These are phyloP conservation scores for Eolophus roseicapilla DNA, from an alignment of 2,113 vertebrate genomes.

Conservation along the genomic window DNA sequence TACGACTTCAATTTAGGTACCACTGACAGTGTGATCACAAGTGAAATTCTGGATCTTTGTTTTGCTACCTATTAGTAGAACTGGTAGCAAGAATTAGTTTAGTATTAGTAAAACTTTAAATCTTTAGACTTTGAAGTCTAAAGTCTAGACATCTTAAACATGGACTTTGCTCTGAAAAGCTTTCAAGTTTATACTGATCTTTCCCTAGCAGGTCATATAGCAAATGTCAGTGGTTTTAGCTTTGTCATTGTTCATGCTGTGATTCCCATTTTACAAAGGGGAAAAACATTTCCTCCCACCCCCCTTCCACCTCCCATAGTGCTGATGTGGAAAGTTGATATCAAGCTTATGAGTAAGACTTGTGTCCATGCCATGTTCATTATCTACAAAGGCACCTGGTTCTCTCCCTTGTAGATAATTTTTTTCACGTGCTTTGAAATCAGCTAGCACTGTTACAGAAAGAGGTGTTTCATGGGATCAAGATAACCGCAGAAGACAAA, in stretches of 20 bases:
- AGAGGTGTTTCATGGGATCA: background rate
- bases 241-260: background rate
- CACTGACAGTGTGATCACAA: background rate
- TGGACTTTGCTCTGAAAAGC: background rate
- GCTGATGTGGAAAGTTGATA: background rate
- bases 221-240: background rate
- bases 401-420: background rate
- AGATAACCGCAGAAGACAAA: background rate
- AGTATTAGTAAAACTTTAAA: background rate
- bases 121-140: background rate
- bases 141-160: background rate
- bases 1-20: background rate
- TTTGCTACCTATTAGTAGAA: background rate
- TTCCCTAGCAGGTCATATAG: background rate
- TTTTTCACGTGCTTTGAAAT: background rate
- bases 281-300: background rate
- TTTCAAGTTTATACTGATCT: background rate
- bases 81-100: background rate
- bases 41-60: background rate
- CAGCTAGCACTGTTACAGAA: background rate
- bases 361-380: fast-evolving
- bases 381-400: background rate
- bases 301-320: background rate
- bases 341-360: background rate
- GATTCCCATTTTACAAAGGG: background rate